phyloP scores from a whole-genome alignment of 2,113 vertebrate genomes.

The Condylura cristata region DNA sequence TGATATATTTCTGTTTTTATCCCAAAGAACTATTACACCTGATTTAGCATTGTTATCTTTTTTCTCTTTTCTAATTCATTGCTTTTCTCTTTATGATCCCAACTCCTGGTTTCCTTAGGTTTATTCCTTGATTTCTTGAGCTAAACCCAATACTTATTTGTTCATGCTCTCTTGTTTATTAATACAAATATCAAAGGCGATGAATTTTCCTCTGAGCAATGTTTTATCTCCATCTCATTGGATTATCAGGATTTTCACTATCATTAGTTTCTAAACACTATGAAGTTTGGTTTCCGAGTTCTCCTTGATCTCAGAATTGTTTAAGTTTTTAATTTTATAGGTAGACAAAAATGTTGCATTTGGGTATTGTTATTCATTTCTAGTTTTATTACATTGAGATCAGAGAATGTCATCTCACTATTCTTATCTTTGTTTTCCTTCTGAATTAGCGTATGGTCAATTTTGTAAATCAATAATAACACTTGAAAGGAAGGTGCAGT shows the following conservation, averaged over 20 bases:
- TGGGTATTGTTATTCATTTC: not conserved
- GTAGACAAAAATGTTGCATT: not conserved
- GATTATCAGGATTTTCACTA: not conserved
- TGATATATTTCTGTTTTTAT: not conserved
- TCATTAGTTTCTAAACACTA: not conserved
- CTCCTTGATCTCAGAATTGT: not conserved
- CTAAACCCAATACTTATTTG: not conserved
- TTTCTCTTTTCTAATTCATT: not conserved
- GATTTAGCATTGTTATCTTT: not conserved
- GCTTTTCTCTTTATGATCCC: not conserved
- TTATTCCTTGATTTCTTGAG: constrained; percentile 2
- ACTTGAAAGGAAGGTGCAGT: not conserved
- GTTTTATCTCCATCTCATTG: not conserved
- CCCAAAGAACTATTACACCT: not conserved
- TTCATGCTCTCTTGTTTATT: not conserved
- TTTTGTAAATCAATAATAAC: not conserved
- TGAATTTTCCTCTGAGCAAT: not conserved
- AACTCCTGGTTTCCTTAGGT: not conserved
- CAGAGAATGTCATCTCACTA: not conserved
- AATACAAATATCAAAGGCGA: not conserved
- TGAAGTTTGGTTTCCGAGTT: not conserved
- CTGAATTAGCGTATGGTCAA: not conserved
- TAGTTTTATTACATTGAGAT: not conserved
- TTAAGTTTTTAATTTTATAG: not conserved
- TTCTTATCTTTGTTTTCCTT: not conserved